Percentiles rank a stretch among this genome's conserved stretches.
These are phyloP conservation scores for Drosophila sp. DNA, from an alignment of 1,140 invertebrate genomes.

Conservation along the genomic window DNA sequence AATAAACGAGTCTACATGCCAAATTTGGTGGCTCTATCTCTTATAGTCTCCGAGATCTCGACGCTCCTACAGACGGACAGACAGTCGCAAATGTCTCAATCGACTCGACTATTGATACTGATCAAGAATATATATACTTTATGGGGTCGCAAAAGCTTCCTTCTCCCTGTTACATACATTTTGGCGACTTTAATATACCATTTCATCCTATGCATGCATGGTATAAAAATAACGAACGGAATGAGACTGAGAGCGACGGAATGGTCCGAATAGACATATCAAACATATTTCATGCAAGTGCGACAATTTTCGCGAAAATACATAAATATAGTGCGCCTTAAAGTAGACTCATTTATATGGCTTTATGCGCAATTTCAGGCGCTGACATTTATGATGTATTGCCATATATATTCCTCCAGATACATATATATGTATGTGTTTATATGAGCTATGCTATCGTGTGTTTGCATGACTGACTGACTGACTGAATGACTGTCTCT, in stretches of 20 bases:
- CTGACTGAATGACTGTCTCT: constrained; percentile 41
- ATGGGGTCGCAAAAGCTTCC: too few species aligned
- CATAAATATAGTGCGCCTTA: constrained; percentile 76
- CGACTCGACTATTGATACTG: too few species aligned
- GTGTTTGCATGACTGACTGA: constrained; percentile 50
- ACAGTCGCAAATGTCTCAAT: too few species aligned
- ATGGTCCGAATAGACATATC: constrained; percentile 4
- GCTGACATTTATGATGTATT: constrained; percentile 81
- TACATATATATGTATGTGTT: constrained; percentile 11
- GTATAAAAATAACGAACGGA: constrained; percentile 7
- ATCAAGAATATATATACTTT: too few species aligned
- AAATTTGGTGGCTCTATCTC: too few species aligned
- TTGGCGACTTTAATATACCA: too few species aligned
- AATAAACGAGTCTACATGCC: too few species aligned
- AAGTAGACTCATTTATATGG: constrained; percentile 81
- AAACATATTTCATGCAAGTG: constrained; percentile 70
- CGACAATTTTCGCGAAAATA: constrained; percentile 69
- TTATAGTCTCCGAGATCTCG: too few species aligned
- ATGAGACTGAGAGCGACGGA: too few species aligned
- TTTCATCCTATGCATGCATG: too few species aligned
- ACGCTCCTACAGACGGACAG: too few species aligned
- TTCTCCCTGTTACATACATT: too few species aligned
- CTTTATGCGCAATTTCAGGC: constrained; percentile 77
- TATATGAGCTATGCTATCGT: neutral
- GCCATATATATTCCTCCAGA: constrained; percentile 30